Evolutionary conservation across 2,888 invertebrate species (phyloP).

Genomic region (Argyresthia albistria): DNA sequence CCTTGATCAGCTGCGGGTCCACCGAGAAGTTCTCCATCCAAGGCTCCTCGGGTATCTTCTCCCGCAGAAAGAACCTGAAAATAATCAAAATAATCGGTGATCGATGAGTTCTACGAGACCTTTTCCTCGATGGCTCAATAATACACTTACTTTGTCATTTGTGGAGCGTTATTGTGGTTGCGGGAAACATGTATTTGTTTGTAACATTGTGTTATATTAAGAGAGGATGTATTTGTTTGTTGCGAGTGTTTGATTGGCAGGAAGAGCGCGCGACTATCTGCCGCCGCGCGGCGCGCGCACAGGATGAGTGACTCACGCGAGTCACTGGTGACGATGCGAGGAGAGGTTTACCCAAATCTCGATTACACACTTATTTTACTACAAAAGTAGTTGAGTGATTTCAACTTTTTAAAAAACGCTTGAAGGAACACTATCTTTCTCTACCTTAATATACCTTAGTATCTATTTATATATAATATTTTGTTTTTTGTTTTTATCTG

Average conservation of each 20-base stretch:
- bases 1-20: slow-evolving; percentile 93
- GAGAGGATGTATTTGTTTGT: slow-evolving; percentile 37
- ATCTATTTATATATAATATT: too few species aligned
- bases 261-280: slow-evolving; percentile 60
- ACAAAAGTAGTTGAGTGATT: too few species aligned
- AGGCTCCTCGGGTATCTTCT: slow-evolving; percentile 86
- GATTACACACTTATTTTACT: too few species aligned
- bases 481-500: too few species aligned
- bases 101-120: too few species aligned
- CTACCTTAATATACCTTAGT: too few species aligned
- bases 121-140: too few species aligned
- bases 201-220: slow-evolving; percentile 28
- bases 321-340: neutral
- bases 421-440: too few species aligned
- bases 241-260: slow-evolving; percentile 55
- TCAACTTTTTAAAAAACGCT: too few species aligned
- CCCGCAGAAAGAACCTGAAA: slow-evolving; percentile 87
- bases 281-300: slow-evolving; percentile 28
- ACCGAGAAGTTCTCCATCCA: slow-evolving; percentile 92
- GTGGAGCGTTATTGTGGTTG: too few species aligned
- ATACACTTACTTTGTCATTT: too few species aligned
- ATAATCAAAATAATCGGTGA: neutral
- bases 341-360: too few species aligned
- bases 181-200: slow-evolving; percentile 13
- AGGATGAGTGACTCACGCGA: slow-evolving; percentile 62